phyloP scores from a whole-genome alignment of 1,140 invertebrate species.

The Episyrphus balteatus region DNA sequence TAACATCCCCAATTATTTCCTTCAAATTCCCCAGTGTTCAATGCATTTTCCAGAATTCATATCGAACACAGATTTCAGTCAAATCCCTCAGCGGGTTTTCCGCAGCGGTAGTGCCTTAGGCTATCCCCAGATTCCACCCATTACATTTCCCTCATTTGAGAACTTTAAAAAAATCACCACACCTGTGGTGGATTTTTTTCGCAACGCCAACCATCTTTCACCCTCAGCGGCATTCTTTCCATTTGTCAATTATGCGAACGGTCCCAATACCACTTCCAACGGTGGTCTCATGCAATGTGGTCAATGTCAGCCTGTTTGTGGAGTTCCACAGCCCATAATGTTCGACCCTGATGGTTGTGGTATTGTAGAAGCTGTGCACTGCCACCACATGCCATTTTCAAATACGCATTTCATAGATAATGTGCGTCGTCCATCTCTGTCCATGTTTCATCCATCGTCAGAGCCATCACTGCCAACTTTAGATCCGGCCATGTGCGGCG shows the following conservation, averaged over 20 bases:
- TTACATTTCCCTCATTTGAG: slow-evolving; percentile 21
- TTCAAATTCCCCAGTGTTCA: slow-evolving; percentile 11
- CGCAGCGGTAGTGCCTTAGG: not conserved
- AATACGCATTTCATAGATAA: not conserved
- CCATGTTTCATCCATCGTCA: slow-evolving; percentile 22
- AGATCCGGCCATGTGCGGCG: slow-evolving; percentile 31
- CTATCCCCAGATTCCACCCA: not conserved
- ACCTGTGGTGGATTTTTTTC: slow-evolving; percentile 34
- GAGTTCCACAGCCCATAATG: no score
- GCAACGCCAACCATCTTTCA: slow-evolving; percentile 10
- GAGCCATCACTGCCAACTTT: slow-evolving; percentile 23
- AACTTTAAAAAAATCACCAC: slow-evolving; percentile 31
- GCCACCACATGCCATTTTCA: no score
- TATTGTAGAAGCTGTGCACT: no score
- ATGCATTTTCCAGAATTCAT: slow-evolving; percentile 11
- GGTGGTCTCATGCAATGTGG: slow-evolving; percentile 10
- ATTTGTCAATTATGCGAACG: slow-evolving; percentile 10
- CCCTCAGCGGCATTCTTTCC: slow-evolving; percentile 10
- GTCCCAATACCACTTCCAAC: slow-evolving; percentile 20
- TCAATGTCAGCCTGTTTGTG: slow-evolving; percentile 18
- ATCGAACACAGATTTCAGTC: not conserved
- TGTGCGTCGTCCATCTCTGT: slow-evolving; percentile 22
- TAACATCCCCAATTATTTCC: slow-evolving; percentile 3
- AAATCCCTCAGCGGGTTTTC: not conserved
- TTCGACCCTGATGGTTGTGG: no score